phyloP scores from a whole-genome alignment of 2,797 vertebrate species.

The Loriculus beryllinus region DNA sequence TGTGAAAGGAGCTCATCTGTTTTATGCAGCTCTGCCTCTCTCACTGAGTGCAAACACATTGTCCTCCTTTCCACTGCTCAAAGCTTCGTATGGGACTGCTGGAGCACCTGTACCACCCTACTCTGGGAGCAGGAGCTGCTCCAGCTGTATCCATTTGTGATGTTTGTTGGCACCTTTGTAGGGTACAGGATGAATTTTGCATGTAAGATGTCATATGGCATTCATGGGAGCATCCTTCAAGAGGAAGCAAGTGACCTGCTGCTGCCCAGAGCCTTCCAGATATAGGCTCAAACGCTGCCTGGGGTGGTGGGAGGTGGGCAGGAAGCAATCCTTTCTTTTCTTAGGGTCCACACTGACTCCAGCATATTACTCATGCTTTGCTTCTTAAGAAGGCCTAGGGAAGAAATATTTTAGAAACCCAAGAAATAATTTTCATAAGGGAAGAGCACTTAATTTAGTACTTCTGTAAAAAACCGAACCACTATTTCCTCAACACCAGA shows the following conservation, averaged over 20 bases:
- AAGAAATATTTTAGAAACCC: slow-evolving; percentile 14
- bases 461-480: slow-evolving; percentile 58
- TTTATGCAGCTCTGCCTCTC: background rate
- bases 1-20: background rate
- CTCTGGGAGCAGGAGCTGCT: background rate
- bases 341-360: background rate
- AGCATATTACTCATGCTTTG: background rate
- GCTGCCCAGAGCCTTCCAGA: background rate
- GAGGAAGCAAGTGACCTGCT: background rate
- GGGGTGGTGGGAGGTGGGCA: background rate
- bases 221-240: background rate
- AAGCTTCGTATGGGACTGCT: background rate
- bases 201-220: background rate
- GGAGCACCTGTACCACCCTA: background rate
- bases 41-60: background rate
- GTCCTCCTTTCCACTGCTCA: background rate
- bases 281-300: background rate
- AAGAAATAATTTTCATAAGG: slow-evolving; percentile 9
- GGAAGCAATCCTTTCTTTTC: background rate
- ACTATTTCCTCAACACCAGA: slow-evolving; percentile 74
- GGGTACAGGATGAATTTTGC: background rate
- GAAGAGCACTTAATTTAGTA: slow-evolving; percentile 70
- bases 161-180: background rate
- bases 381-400: background rate
- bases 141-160: background rate